phyloP scores from a whole-genome alignment of 2,113 vertebrate genomes.

The Gallinago undulata region DNA sequence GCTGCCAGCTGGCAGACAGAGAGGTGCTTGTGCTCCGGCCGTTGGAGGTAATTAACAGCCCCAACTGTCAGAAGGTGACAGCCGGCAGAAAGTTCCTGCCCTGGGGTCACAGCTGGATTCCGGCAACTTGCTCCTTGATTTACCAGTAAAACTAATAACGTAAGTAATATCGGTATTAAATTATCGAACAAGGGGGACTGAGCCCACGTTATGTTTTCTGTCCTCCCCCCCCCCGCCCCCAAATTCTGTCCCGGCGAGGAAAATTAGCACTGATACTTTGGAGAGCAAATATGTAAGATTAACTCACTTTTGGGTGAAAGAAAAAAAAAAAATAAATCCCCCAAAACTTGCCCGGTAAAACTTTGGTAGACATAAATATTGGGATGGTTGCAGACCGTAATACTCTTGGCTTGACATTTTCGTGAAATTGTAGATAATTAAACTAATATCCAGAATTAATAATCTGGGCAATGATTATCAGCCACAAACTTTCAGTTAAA shows the following conservation, averaged over 20 bases:
- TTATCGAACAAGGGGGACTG: slow-evolving; percentile 62
- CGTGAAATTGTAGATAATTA: not conserved
- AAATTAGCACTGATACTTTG: slow-evolving; percentile 30
- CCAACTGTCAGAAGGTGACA: slow-evolving; percentile 79
- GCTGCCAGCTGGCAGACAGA: slow-evolving; percentile 83
- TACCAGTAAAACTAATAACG: slow-evolving; percentile 77
- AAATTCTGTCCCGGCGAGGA: not conserved
- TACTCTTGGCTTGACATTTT: not conserved
- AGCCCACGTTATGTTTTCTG: slow-evolving; percentile 27
- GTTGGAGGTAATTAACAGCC: slow-evolving; percentile 82
- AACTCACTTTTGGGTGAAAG: not conserved
- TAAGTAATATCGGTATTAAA: slow-evolving; percentile 74
- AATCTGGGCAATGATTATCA: not conserved
- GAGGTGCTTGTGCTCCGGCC: slow-evolving; percentile 78
- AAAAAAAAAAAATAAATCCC: not conserved
- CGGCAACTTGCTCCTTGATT: slow-evolving; percentile 75
- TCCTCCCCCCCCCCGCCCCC: not conserved
- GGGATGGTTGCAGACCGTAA: not conserved
- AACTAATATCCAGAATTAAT: not conserved
- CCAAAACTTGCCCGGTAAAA: not conserved
- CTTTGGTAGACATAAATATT: not conserved
- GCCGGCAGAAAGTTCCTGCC: slow-evolving; percentile 78
- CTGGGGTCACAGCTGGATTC: slow-evolving; percentile 82
- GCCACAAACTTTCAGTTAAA: not conserved
- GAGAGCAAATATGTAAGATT: not conserved